phyloP scores from a whole-genome alignment of 2,113 vertebrate species.

The Geococcyx californianus region DNA sequence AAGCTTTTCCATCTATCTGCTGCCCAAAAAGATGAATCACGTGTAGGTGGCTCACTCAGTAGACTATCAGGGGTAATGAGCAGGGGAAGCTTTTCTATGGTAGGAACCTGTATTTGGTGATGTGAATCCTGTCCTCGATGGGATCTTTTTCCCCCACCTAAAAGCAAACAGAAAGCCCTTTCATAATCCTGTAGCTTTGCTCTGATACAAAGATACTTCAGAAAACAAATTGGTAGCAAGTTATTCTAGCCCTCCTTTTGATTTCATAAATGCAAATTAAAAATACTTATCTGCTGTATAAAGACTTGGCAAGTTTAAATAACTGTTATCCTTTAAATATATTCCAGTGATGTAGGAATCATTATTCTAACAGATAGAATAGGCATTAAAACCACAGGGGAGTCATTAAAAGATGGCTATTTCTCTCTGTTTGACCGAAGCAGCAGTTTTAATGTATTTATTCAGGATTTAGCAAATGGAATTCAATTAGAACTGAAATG shows the following conservation, averaged over 20 bases:
- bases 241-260: slow-evolving; percentile 25
- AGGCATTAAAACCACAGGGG: slow-evolving; percentile 75
- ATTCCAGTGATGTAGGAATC: slow-evolving; percentile 68
- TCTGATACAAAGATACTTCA: neutral
- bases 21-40: neutral
- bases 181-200: neutral
- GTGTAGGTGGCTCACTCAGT: neutral
- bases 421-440: slow-evolving; percentile 74
- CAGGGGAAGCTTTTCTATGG: neutral
- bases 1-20: neutral
- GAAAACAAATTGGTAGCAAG: slow-evolving; percentile 20
- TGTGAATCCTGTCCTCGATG: neutral
- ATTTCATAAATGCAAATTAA: slow-evolving; percentile 76
- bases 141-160: neutral
- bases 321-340: slow-evolving; percentile 72
- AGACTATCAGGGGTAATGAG: neutral
- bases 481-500: slow-evolving; percentile 78
- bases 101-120: neutral
- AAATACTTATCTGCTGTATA: slow-evolving; percentile 69
- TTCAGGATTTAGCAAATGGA: slow-evolving; percentile 81
- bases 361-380: slow-evolving; percentile 74
- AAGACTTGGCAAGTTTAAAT: slow-evolving; percentile 74
- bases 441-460: slow-evolving; percentile 75
- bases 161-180: neutral
- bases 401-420: slow-evolving; percentile 75